phyloP scores from a whole-genome alignment of 2,888 invertebrate genomes.

The Cosmorhoe ocellata region DNA sequence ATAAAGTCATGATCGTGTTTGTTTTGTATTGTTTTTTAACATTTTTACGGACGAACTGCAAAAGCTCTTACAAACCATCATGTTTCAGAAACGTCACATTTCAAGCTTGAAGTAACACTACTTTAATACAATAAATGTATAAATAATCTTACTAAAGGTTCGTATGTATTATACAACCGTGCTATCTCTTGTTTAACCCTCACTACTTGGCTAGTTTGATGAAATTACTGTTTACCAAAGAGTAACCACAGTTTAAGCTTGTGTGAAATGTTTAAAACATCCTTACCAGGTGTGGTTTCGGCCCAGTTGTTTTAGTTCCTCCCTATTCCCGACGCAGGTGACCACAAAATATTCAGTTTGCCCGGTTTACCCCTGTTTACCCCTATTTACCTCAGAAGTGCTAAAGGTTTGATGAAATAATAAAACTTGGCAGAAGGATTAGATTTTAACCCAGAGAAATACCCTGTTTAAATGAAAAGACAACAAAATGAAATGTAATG shows the following conservation, averaged over 20 bases:
- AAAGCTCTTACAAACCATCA: too few relatives aligned
- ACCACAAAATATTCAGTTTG: slow-evolving; percentile 33
- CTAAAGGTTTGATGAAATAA: slow-evolving; percentile 32
- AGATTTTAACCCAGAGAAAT: slow-evolving; percentile 12
- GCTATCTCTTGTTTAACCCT: too few relatives aligned
- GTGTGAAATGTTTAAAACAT: slow-evolving; percentile 7
- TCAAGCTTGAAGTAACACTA: too few relatives aligned
- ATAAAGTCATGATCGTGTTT: too few relatives aligned
- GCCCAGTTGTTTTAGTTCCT: slow-evolving; percentile 12
- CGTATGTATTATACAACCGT: too few relatives aligned
- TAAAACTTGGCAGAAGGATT: slow-evolving; percentile 26
- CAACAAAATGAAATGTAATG: slow-evolving; percentile 17
- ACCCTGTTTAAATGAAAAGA: slow-evolving; percentile 11
- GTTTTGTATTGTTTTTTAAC: too few relatives aligned
- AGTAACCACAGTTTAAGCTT: background rate
- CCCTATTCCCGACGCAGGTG: slow-evolving; percentile 15
- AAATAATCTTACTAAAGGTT: too few relatives aligned
- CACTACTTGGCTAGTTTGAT: background rate
- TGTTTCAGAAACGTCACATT: too few relatives aligned
- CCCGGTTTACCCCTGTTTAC: slow-evolving; percentile 18
- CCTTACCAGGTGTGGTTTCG: slow-evolving; percentile 13
- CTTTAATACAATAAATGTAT: too few relatives aligned
- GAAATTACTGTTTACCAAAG: background rate
- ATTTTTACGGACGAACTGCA: too few relatives aligned
- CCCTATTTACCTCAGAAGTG: slow-evolving; percentile 3